Evolutionary conservation across 2,888 invertebrate genomes (phyloP), one percentile per base, ranked within the genome.

Genomic region (Pharmacophagus antenor): DNA sequence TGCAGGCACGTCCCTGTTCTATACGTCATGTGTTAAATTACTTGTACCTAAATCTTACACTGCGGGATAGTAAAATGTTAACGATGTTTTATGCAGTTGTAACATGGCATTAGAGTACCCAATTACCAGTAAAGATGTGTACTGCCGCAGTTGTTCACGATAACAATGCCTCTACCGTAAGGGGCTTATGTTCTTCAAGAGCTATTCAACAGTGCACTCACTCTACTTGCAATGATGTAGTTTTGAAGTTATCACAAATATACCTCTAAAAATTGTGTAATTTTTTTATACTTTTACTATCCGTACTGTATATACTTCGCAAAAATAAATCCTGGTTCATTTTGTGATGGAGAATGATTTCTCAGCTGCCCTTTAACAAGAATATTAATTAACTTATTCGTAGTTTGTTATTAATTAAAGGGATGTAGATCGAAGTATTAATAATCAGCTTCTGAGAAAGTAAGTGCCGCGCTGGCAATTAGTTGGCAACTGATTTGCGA

Each of bases 401-500:
- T 37, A 41, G 37, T 47, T 41, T 23, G 49, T 42, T 44, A 27
- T 51, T 58, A 44, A 58, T 58, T 58, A 58, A 31, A 41, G 50
- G 17, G 27, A 56, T 50, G 42, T 52, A 52, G 47, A 58, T 37
- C 31, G 52, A 47, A 25, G 31, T 52, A 47, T 53, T 48, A 42
- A 58, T 58, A 41, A 48, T 42, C 47, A 22, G 22, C 31, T 48
- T 20, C 53, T 53, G 58, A 53, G 53, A 53, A 48, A 48, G 23
- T 48, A 47, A 25, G 42, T 41, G 23, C 41, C 21, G 31, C 21
- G 51, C 46, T 46, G 44, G 46, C 31, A 50, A 57, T 51, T 57
- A 50, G 46, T 46, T 58, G 52, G 47, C 48, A 58, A 48, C 37
- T 53, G 41, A 58, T 52, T 58, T 46, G 51, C 23, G 37, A 58